phyloP scores from a whole-genome alignment of 2,888 invertebrate genomes.

The Nysson spinosus region DNA sequence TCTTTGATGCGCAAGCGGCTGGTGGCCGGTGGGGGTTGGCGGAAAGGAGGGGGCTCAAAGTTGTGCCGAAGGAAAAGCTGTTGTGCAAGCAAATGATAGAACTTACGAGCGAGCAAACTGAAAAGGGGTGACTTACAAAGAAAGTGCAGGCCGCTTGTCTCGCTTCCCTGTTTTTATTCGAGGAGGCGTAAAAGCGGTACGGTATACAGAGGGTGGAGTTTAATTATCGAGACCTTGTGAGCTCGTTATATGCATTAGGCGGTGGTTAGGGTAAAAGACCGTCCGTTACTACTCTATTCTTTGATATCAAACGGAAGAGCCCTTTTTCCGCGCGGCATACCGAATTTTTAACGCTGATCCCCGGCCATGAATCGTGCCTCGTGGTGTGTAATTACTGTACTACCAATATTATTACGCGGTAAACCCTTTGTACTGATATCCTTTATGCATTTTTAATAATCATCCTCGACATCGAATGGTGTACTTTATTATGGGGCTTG shows the following conservation, averaged over 20 bases:
- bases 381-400: too few relatives aligned
- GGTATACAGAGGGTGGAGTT: constrained; percentile 40
- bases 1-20: too few relatives aligned
- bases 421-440: too few relatives aligned
- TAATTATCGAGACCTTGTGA: constrained; percentile 52
- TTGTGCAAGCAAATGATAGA: constrained; percentile 50
- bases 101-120: constrained; percentile 52
- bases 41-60: constrained; percentile 14
- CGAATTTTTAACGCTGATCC: constrained; percentile 2
- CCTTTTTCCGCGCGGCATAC: not conserved
- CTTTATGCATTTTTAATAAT: too few relatives aligned
- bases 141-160: constrained; percentile 45
- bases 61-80: constrained; percentile 40
- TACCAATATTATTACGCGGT: too few relatives aligned
- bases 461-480: too few relatives aligned
- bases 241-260: constrained; percentile 48
- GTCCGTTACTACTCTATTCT: constrained; percentile 5
- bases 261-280: constrained; percentile 37
- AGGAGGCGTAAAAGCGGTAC: constrained; percentile 49
- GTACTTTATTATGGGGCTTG: too few relatives aligned
- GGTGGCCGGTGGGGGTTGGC: too few relatives aligned
- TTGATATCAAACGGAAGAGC: constrained; percentile 10
- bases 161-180: constrained; percentile 42
- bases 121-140: constrained; percentile 51
- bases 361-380: not conserved